Conservation (phyloP, 2,888 invertebrate species). For the Orthosia gothica region DNA sequence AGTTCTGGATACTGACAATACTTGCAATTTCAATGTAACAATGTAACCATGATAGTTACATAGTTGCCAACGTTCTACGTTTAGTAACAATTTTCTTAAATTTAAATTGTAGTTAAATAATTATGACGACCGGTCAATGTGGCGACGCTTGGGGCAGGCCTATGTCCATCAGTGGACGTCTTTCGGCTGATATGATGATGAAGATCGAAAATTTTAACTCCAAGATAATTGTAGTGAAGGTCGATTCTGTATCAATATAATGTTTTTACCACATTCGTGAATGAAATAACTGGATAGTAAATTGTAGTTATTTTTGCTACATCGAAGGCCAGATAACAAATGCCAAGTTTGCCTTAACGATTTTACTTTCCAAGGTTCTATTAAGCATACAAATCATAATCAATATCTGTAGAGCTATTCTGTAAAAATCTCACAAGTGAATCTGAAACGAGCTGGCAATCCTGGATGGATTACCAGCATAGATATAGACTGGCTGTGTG, state of each 20-base stretch:
- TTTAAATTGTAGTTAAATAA: too few species aligned
- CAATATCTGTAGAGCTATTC: neutral
- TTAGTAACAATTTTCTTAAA: too few species aligned
- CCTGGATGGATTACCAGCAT: too few species aligned
- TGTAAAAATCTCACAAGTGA: too few species aligned
- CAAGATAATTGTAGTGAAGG: too few species aligned
- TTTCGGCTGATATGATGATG: too few species aligned
- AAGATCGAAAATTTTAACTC: too few species aligned
- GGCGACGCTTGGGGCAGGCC: too few species aligned
- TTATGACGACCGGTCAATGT: too few species aligned
- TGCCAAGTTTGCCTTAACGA: neutral
- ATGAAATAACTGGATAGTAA: neutral
- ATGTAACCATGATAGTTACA: neutral
- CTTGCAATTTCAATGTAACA: neutral
- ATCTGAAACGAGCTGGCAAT: too few species aligned
- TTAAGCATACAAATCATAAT: neutral
- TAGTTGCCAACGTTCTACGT: neutral
- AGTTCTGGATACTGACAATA: neutral
- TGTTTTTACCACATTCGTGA: neutral
- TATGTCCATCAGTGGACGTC: too few species aligned
- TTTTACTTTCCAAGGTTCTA: neutral
- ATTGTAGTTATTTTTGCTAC: neutral
- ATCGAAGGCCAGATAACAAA: neutral
- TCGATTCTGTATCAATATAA: neutral
- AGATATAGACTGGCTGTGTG: too few species aligned